Evolutionary conservation across 1,140 invertebrate species (phyloP), one percentile per base, ranked within the genome.

Genomic region (Ceratosolen fusciceps): DNA sequence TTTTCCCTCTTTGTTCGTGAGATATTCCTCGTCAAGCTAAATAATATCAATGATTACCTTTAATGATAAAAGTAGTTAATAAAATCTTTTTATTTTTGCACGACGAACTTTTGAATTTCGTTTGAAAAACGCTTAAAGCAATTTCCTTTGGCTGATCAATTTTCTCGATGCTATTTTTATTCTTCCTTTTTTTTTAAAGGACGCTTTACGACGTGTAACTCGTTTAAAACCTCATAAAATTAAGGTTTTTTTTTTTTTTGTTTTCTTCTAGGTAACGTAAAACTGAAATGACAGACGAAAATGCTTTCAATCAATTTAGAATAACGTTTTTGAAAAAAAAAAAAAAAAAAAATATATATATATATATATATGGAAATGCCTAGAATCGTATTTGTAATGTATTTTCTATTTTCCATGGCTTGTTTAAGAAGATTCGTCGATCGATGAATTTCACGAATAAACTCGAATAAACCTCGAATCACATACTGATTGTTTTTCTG

Each of bases 221-320:
- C 78, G 73, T 74, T 77, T 79, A 79, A 37, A 71, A 54, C 74
- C 67, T 76, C 67, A 47, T 80, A 76, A 76, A 76, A 71, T 76
- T 72, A 77, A 73, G 29, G 54, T 76, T 54, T 56, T 60, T n/a
- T n/a, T n/a, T n/a, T n/a, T n/a, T n/a, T n/a, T n/a, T n/a, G n/a
- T n/a, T n/a, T n/a, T n/a, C n/a, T n/a, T n/a, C n/a, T 34, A 68
- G 43, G 37, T 19, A 56, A 8, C 54, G 56, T 79, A 39, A 79
- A 73, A 49, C n/a, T 78, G 14, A 37, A 73, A 26, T 31, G 58
- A 37, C 47, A 24, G 67, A 37, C 43, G 26, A 67, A 74, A 80
- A 74, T 58, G 31, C 60, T 49, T 29, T 68, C 47, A 75, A 60
- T 80, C 70, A 70, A 52, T 75, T 75, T 24, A 31, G 54, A 65